These are phyloP conservation scores for Bos indicus DNA, from an alignment of 2,113 vertebrate species.

Conservation along the genomic window DNA sequence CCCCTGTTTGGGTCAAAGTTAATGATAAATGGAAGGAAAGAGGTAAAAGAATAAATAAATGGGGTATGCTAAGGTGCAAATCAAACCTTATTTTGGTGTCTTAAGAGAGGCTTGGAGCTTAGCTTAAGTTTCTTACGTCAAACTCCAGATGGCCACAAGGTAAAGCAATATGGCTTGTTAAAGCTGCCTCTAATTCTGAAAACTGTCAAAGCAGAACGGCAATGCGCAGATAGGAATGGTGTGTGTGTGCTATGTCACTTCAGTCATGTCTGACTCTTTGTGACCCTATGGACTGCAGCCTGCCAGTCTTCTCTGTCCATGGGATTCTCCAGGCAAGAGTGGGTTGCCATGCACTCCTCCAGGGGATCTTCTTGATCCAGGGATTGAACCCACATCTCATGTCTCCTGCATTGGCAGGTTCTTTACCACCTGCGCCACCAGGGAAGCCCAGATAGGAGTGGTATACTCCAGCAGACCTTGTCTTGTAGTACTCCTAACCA, in stretches of 20 bases:
- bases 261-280: neutral
- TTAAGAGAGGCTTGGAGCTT: neutral
- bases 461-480: neutral
- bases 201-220: neutral
- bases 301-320: neutral
- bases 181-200: neutral
- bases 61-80: neutral
- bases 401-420: neutral
- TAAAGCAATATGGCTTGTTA: neutral
- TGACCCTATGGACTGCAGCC: neutral
- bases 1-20: constrained; percentile 23
- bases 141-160: neutral
- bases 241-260: neutral
- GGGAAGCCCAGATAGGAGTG: neutral
- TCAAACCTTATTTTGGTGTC: neutral
- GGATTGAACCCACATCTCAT: neutral
- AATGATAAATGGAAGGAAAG: constrained; percentile 17
- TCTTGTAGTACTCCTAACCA: neutral
- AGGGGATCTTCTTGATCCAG: neutral
- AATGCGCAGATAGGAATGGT: neutral
- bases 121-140: neutral
- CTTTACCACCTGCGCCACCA: neutral
- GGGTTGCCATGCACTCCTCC: neutral
- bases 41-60: constrained; percentile 15
- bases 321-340: neutral